phyloP scores from a whole-genome alignment of 2,888 invertebrate species.

The Cotesia congregata region DNA sequence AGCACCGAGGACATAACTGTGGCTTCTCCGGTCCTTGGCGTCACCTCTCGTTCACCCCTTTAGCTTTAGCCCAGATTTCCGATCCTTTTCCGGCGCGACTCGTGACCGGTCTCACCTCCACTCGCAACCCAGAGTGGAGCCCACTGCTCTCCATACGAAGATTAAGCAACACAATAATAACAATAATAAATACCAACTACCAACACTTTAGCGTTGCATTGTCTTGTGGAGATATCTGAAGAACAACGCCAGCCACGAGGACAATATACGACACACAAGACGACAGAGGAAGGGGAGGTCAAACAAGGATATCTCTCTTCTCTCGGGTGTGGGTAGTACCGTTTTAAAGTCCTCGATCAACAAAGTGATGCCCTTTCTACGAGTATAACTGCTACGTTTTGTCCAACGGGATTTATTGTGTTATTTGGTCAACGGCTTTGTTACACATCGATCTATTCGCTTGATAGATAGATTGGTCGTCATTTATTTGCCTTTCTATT shows the following conservation, averaged over 20 bases:
- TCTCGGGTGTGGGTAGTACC: conserved; percentile 18
- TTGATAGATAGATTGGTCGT: neutral
- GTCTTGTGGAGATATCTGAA: conserved; percentile 28
- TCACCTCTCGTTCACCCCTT: conserved; percentile 30
- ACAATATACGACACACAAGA: conserved; percentile 31
- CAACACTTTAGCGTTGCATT: too few species aligned
- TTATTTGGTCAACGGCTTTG: neutral
- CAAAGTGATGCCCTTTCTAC: neutral
- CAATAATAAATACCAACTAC: too few species aligned
- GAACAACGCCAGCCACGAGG: conserved; percentile 39
- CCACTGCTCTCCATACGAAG: conserved; percentile 25
- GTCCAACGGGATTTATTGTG: conserved; percentile 1
- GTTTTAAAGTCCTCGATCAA: conserved; percentile 7
- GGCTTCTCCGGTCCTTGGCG: conserved; percentile 29
- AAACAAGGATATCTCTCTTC: neutral
- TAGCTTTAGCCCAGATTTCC: conserved; percentile 53
- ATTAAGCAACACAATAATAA: too few species aligned
- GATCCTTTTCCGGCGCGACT: conserved; percentile 47
- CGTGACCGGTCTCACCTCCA: conserved; percentile 62
- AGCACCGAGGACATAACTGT: conserved; percentile 17
- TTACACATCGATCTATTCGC: neutral
- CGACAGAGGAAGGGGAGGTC: neutral
- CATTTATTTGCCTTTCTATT: too few species aligned
- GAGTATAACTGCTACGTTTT: neutral
- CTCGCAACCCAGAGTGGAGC: conserved; percentile 58